Base-by-base conservation (phyloP, 2,888 invertebrate genomes). In the Platerodrilus igneus region DNA sequence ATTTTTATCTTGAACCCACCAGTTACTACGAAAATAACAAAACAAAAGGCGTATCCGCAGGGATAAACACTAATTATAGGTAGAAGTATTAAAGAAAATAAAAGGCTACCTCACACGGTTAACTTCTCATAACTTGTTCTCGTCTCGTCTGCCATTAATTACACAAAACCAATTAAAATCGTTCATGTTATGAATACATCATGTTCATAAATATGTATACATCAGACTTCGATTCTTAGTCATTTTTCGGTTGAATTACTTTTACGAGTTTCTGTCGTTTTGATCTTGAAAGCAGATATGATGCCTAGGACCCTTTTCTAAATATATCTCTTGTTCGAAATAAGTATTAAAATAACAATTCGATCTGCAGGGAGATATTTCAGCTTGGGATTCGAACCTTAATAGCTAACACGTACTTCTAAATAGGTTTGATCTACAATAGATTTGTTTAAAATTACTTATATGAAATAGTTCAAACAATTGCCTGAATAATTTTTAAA, bases 131-230 rank as follows among this genome's bases (percentile, higher is more conserved):
- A 43, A 45, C 51, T 48, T 52, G 47, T 37, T 50, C 45, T 48
- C 46, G 45, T 41, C 47, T 38, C 39, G 46, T 41, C 43, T 45
- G 47, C 52, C 52, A 53, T 53, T 56, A 55, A 56, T 56, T 55
- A 56, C 53, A 51, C 45, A 47, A 55, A 59, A 58, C 58, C 59
- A 60, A 60, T 60, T 60, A 60, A 60, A 60, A 57, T 54, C 56
- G 56, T 52, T 56, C 57, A 52, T 52, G 58, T 60, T 58, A 58
- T 59, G 59, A 59, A 60, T 59, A 59, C 50, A 60, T 59, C 56
- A 59, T 52, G 53, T 55, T 54, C 53, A 57, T 59, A 57, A 58
- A 59, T 57, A 58, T 57, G 55, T 45, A 45, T 55, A 58, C 56
- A n/a, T n/a, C n/a, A 48, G 53, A 53, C 50, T 56, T 45, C 51